A percentile compares a stretch with the other conserved stretches of the same genome.
These are phyloP conservation scores for Trachurus trachurus DNA, from an alignment of 2,797 vertebrate genomes.

Conservation along the genomic window DNA sequence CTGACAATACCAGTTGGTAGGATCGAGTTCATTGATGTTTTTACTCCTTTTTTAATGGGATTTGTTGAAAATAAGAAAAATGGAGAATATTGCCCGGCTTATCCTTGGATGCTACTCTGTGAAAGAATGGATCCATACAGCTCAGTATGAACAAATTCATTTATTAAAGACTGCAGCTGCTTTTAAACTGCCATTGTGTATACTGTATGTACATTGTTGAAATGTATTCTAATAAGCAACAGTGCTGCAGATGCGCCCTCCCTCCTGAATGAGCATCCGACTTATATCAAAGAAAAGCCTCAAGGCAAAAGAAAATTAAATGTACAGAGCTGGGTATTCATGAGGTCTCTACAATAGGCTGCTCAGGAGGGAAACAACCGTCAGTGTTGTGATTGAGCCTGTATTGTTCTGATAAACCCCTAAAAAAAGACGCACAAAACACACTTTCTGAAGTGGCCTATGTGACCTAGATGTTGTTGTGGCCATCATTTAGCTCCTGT, in stretches of 20 bases:
- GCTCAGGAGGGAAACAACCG: not conserved
- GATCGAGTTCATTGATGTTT: not conserved
- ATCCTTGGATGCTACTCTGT: not conserved
- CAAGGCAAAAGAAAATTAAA: not conserved
- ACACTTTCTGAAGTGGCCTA: constrained; percentile 23
- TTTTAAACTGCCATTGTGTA: not conserved
- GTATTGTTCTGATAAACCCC: not conserved
- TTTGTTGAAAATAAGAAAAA: not conserved
- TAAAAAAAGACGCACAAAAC: constrained; percentile 6
- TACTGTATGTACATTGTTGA: not conserved
- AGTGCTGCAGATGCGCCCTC: not conserved
- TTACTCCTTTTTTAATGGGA: not conserved
- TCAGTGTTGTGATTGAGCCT: not conserved
- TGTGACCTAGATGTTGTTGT: constrained; percentile 65
- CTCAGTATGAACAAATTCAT: not conserved
- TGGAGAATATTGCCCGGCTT: not conserved
- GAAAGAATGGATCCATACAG: not conserved
- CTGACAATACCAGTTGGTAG: not conserved
- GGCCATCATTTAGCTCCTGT: constrained; percentile 54
- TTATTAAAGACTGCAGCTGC: not conserved
- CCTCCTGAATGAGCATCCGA: not conserved
- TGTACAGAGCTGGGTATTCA: not conserved
- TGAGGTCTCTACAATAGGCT: not conserved
- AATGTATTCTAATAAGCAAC: not conserved
- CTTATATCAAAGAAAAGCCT: constrained; percentile 15